Percentiles rank a stretch among this genome's conserved stretches.
phyloP scores from a whole-genome alignment of 2,113 vertebrate genomes.

The Melospiza georgiana region DNA sequence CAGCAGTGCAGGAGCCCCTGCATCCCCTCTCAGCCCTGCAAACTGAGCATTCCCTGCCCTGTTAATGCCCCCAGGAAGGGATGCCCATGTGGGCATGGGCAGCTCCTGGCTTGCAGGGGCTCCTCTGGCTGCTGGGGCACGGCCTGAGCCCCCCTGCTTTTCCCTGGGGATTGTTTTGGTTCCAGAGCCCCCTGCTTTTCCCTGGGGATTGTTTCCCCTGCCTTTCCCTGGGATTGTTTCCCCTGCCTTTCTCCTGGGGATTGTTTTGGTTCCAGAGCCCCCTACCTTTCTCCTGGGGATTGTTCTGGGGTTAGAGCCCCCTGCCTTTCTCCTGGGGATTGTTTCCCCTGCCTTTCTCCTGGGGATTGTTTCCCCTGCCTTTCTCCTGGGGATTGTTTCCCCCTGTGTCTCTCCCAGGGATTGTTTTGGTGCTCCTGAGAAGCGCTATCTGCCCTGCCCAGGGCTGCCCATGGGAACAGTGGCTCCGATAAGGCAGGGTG shows the following conservation, averaged over 20 bases:
- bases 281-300: not conserved
- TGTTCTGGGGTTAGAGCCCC: not conserved
- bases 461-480: not conserved
- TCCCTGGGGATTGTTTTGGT: not conserved
- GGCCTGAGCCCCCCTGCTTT: not conserved
- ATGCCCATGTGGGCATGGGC: accelerated
- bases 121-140: not conserved
- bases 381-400: not conserved
- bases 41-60: not conserved
- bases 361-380: too few species aligned
- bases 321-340: not conserved
- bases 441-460: conserved; percentile 70
- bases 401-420: not conserved
- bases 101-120: not conserved
- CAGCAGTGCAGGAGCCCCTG: accelerated
- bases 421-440: not conserved
- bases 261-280: not conserved
- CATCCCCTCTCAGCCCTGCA: not conserved
- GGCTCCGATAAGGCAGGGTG: conserved; percentile 77
- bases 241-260: not conserved
- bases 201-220: too few species aligned
- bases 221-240: not conserved
- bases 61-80: not conserved
- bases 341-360: too few species aligned
- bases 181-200: too few species aligned